Base-by-base conservation (phyloP, 2,113 vertebrate genomes). In the Brachypteracias leptosomus region DNA sequence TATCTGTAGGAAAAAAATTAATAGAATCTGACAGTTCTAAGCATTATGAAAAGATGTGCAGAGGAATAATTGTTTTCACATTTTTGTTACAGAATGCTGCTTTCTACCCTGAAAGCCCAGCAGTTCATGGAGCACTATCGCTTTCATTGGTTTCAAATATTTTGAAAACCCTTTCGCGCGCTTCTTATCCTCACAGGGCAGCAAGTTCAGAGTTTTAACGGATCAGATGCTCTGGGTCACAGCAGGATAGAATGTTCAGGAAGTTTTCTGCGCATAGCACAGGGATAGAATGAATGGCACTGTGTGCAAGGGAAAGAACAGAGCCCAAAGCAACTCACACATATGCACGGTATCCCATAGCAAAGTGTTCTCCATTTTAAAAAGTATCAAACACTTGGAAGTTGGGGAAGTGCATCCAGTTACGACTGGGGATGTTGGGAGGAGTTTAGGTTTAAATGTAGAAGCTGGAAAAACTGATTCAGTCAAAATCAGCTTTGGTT, bases 121-220 rank as follows among this genome's bases (percentile, higher is more conserved):
- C 35, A 46, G 24, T 4, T 42, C 68, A 65, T 13, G 26, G 80
- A 7, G 16, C 0, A 1, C 47, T 78, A 59, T 26, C 22, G 1
- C n/a, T 85, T 92, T 74, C 47, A 13, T 2, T 55, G 46, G 40
- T 88, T 90, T 78, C 47, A 94, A 95, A 54, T 29, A 61, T 47
- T 90, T 85, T 68, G 42, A 85, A 89, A 96, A 33, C 29, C 5
- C 19, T 65, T 95, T 97, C 95, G 90, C 92, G 72, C 76, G 19
- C 83, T 86, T 77, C 79, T 82, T 49, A 70, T 65, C 76, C 76
- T 65, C 7, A 26, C 36, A 66, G 89, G 71, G 81, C 4, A 0
- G 76, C 4, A 15, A 28, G 18, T 20, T 67, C 52, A 18, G 17
- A n/a, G 13, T 40, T 62, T n/a, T 66, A 96, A 94, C 80, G 61